Evolutionary conservation across 2,888 invertebrate genomes (phyloP).

Genomic region (Hypselothyrea guttata): DNA sequence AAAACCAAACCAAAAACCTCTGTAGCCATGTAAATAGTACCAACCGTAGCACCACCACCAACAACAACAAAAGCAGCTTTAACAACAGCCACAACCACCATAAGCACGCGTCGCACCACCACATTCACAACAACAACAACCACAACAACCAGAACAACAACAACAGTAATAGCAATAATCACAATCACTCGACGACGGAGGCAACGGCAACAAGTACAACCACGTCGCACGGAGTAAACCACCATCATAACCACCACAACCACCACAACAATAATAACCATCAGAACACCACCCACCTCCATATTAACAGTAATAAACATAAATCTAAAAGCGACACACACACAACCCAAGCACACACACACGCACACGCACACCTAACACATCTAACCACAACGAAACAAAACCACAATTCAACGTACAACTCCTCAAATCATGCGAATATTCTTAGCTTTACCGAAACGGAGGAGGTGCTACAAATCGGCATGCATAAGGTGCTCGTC

Average conservation of each 20-base stretch:
- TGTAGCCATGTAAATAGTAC: constrained; percentile 80
- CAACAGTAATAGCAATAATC: constrained; percentile 48
- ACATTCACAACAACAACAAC: too few species aligned
- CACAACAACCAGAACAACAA: constrained; percentile 47
- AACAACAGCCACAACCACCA: constrained; percentile 54
- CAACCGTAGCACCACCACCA: constrained; percentile 70
- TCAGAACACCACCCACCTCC: constrained; percentile 19
- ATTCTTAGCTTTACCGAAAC: constrained; percentile 88
- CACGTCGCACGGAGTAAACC: constrained; percentile 60
- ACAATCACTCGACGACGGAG: constrained; percentile 50
- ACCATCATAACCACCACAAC: constrained; percentile 37
- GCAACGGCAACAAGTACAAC: constrained; percentile 38
- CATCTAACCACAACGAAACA: constrained; percentile 68
- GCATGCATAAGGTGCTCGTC: constrained; percentile 95
- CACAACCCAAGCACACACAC: constrained; percentile 21
- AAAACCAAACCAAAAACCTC: constrained; percentile 37
- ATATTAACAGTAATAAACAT: constrained; percentile 61
- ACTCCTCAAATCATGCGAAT: constrained; percentile 80
- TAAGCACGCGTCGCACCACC: constrained; percentile 57
- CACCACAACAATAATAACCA: constrained; percentile 30
- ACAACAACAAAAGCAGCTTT: constrained; percentile 48
- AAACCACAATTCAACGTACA: constrained; percentile 73
- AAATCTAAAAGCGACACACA: constrained; percentile 39
- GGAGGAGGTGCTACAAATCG: constrained; percentile 92
- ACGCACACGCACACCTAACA: constrained; percentile 37